Evolutionary conservation across 2,113 vertebrate genomes (phyloP).

Genomic region (Spizaetus ornatus): DNA sequence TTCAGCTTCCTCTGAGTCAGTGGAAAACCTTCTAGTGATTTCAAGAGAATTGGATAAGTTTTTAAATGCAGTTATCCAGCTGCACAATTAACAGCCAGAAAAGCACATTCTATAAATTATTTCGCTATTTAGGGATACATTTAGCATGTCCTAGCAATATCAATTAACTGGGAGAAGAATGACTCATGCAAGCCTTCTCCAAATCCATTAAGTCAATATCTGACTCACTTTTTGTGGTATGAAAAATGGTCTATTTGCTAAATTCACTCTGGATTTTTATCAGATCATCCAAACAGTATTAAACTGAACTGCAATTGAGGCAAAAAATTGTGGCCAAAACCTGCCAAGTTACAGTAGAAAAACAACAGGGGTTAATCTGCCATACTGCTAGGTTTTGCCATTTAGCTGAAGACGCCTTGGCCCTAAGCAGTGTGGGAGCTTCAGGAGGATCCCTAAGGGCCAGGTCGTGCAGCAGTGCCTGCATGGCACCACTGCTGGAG

Average conservation of each 20-base stretch:
- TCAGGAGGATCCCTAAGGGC: not conserved
- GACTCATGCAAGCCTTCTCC: conserved; percentile 50
- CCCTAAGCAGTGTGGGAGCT: not conserved
- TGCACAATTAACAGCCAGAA: conserved; percentile 61
- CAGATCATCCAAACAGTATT: not conserved
- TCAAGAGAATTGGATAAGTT: conserved; percentile 55
- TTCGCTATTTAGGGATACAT: conserved; percentile 58
- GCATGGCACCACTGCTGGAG: not conserved
- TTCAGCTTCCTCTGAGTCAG: conserved; percentile 56
- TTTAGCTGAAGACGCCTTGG: not conserved
- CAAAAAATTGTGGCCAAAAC: not conserved
- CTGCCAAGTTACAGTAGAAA: not conserved
- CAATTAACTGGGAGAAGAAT: conserved; percentile 49
- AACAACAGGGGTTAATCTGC: not conserved
- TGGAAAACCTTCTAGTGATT: conserved; percentile 61
- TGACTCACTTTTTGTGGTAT: conserved; percentile 50
- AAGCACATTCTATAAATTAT: conserved; percentile 65
- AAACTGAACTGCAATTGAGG: not conserved
- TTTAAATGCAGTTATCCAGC: conserved; percentile 60
- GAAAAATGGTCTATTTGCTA: not conserved
- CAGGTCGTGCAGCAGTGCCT: too few species aligned
- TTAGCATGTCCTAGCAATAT: conserved; percentile 51
- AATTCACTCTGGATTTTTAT: conserved; percentile 44
- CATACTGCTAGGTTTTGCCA: not conserved
- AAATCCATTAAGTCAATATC: conserved; percentile 61